Evolutionary conservation across 1,140 invertebrate genomes (phyloP).

Genomic region (Pachypsylla venusta): DNA sequence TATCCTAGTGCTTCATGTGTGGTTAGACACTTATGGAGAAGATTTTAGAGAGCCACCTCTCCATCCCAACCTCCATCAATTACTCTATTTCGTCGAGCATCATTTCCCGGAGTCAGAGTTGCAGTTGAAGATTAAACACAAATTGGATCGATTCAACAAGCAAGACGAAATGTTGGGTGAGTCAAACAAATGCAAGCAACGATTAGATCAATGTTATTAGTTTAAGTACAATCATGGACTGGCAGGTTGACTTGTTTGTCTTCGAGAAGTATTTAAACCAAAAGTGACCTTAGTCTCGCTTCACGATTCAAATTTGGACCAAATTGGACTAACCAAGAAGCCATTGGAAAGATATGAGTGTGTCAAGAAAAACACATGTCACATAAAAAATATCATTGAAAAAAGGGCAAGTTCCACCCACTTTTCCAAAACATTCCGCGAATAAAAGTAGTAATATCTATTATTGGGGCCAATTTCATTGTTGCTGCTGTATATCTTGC

Average conservation of each 20-base stretch:
- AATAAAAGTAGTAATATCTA: no score
- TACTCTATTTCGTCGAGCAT: slow-evolving; percentile 69
- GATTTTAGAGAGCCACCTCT: slow-evolving; percentile 85
- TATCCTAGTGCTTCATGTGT: slow-evolving; percentile 77
- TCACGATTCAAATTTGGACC: no score
- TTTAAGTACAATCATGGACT: neutral
- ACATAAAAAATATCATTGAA: no score
- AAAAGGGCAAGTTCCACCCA: no score
- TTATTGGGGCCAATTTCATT: no score
- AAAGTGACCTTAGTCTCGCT: no score
- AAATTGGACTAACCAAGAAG: neutral
- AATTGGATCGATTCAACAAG: slow-evolving; percentile 39
- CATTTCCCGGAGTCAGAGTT: slow-evolving; percentile 64
- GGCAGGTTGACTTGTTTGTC: neutral
- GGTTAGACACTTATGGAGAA: slow-evolving; percentile 92
- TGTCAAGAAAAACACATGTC: no score
- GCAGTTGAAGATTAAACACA: slow-evolving; percentile 56
- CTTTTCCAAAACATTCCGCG: no score
- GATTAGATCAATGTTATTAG: neutral
- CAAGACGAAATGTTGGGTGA: slow-evolving; percentile 36
- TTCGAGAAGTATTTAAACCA: no score
- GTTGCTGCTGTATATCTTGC: no score
- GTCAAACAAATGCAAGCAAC: neutral
- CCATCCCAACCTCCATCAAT: slow-evolving; percentile 59
- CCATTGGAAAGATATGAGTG: no score